Evolutionary conservation across 1,140 invertebrate genomes (phyloP), one percentile per base, ranked within the genome.

Genomic region (Aleiodes sp.): DNA sequence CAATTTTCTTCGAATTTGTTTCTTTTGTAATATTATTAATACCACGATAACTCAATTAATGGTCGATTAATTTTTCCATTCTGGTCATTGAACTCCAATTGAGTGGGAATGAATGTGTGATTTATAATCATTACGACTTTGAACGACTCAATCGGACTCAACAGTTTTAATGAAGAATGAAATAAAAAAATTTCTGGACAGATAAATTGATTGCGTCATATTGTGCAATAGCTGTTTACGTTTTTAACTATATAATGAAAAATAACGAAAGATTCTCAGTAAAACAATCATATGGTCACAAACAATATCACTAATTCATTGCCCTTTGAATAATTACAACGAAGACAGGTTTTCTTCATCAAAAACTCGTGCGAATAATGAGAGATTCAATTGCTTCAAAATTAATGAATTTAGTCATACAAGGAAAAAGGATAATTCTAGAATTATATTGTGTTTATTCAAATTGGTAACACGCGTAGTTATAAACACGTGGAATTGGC

Each of bases 161-260:
- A 24, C 46, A 52, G 46, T 2, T 52, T 52, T 52, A n/a, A 41
- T 28, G 41, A 33, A 66, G 43, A 52, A 28, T 31, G 9, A 65
- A 39, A 37, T 31, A 29, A 28, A 21, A 31, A 43, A 35, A 52
- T 14, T 31, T 16, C 29, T 16, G 46, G n/a, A 12, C 37, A 35
- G 37, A 68, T 68, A 43, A 68, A 61, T 61, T 21, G 33, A 68
- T 68, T 68, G 57, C 65, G 26, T 68, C 65, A 68, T 16, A 46
- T 68, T 68, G 57, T 61, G 65, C 65, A 68, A 68, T 43, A 10
- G 31, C 35, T 68, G 60, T 63, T 63, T 63, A 63, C 26, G 56
- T 37, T 65, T 52, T 19, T 19, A 56, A 12, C 21, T 24, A 12
- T 10, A 65, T n/a, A 52, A 52, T 52, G n/a, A n/a, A 31, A 9